Evolutionary conservation across 2,113 vertebrate species (phyloP).

Genomic region (Hypocryptadius cinnamomeus): DNA sequence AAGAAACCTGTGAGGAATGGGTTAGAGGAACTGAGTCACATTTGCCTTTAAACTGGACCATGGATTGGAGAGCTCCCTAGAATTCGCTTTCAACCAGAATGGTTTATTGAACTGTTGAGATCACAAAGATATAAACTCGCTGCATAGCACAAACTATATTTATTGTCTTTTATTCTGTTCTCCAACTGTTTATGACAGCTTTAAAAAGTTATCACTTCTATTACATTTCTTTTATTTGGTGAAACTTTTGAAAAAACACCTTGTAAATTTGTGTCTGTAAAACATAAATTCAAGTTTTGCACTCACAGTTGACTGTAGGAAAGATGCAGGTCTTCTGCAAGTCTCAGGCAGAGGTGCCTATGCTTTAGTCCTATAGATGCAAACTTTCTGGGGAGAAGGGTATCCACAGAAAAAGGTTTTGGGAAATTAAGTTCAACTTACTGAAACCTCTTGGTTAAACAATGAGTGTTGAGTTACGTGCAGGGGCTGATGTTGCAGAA

Average conservation of each 20-base stretch:
- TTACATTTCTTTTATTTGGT: neutral
- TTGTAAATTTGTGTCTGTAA: neutral
- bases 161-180: neutral
- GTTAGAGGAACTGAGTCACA: neutral
- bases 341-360: neutral
- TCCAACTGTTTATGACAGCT: neutral
- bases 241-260: neutral
- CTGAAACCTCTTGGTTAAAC: neutral
- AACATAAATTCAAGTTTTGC: neutral
- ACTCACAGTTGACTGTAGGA: neutral
- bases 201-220: neutral
- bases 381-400: neutral
- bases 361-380: neutral
- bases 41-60: neutral
- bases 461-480: neutral
- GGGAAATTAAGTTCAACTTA: neutral
- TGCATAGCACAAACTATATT: neutral
- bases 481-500: neutral
- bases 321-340: neutral
- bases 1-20: neutral
- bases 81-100: neutral
- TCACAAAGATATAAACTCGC: neutral
- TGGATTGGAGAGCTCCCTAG: neutral
- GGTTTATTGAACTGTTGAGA: neutral
- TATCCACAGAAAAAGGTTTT: neutral